Evolutionary conservation across 1,140 invertebrate genomes (phyloP).

Genomic region (Saccostrea glomerata): DNA sequence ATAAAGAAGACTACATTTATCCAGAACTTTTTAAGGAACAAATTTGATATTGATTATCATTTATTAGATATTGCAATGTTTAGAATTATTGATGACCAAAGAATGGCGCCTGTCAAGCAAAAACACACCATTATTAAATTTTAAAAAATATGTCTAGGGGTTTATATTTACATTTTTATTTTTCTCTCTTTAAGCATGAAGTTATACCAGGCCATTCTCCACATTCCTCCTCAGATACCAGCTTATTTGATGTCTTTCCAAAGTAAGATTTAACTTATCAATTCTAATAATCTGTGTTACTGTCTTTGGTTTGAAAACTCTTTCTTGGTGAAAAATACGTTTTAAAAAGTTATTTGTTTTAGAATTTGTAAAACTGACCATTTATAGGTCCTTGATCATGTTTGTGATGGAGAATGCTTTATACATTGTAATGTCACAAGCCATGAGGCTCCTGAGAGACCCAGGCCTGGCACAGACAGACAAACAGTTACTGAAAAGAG

Average conservation of each 20-base stretch:
- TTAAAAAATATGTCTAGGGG: no score
- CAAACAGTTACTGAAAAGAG: conserved; percentile 77
- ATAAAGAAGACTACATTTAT: no score
- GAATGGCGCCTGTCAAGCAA: no score
- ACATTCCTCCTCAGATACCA: background rate
- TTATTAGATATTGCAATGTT: no score
- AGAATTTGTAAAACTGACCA: no score
- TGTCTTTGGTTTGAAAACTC: no score
- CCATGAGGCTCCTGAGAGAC: conserved; percentile 73
- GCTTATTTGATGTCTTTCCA: background rate
- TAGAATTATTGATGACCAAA: no score
- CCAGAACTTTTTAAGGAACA: no score
- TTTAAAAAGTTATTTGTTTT: no score
- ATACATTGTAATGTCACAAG: conserved; percentile 76
- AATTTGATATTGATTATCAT: no score
- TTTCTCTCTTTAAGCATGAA: background rate
- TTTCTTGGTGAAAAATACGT: no score
- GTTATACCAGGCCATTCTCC: conserved; percentile 1
- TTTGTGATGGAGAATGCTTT: conserved; percentile 73
- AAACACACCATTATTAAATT: no score
- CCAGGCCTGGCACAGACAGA: conserved; percentile 71
- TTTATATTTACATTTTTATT: background rate
- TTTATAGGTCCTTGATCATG: conserved; percentile 66
- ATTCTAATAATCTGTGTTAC: background rate
- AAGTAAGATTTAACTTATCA: background rate